Base-by-base conservation (phyloP, 2,113 vertebrate genomes). In the Zingel zingel region DNA sequence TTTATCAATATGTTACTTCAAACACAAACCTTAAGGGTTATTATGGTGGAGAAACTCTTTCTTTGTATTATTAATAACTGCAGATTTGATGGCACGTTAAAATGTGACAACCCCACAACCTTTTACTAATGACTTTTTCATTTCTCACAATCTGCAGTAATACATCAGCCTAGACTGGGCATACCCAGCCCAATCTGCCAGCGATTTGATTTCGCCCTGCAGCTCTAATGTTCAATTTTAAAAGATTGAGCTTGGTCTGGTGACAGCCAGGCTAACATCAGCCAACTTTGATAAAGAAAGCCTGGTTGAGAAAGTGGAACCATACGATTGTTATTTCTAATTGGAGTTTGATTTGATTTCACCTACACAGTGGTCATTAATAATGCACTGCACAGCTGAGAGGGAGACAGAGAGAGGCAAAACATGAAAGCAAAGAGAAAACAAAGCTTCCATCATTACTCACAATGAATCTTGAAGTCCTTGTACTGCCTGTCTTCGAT, bases 391-490 rank as follows among this genome's bases (percentile, higher is more conserved):
- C 73, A 58, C n/a, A 61, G 36, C 61, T 56, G n/a, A 65, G 19
- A 27, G 63, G 45, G 21, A 61, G 30, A 30, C 19, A 54, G 21
- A 56, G 23, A 16, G 39, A 73, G 36, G 30, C 15, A 53, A 27
- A 77, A 56, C 19, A 1, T 48, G 12, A 39, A 54, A 43, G 19
- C 16, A 25, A 73, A 80, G 3, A 3, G 23, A 14, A 1, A 48
- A 18, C 19, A 36, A 59, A 57, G 50, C 6, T 43, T 2, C 7
- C 0, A 18, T 51, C 23, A 63, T 47, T 58, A 93, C 97, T 99
- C 88, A 99, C 98, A 99, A 87, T 99, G 98, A 86, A 99, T 99
- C 97, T 99, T 99, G 95, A 98, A 99, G 96, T 99, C 98, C 94
- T 99, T 99, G 93, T 99, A 99, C 88, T 99, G 98, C 89, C 98